Base-by-base conservation (phyloP, 2,797 vertebrate species). In the Hypotaenidia okinawae region DNA sequence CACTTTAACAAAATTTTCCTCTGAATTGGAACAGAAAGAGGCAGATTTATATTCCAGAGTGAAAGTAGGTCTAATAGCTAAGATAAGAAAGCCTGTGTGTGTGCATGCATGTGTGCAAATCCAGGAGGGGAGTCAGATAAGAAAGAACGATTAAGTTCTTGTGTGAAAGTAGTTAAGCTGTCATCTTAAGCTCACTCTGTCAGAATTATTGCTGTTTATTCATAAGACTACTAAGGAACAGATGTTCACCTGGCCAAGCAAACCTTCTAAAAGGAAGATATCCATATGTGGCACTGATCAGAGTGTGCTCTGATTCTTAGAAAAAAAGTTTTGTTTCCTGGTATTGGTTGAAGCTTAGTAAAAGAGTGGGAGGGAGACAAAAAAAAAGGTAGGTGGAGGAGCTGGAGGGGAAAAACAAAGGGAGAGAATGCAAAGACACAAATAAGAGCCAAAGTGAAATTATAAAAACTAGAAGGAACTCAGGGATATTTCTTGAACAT, bases 221-320 rank as follows among this genome's bases (percentile, higher is more conserved):
- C 98, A 97, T 97, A 98, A 98, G 97, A 98, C 97, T 97, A 94
- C 98, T 98, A 98, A 98, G 98, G 98, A 98, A 98, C 99, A 99
- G 98, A 99, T 99, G 99, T 98, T 98, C 98, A 99, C 99, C 99
- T 99, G 99, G 98, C 98, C 97, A 96, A 98, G 90, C 91, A 97
- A 97, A 96, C 96, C 98, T 98, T 98, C 98, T 96, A 97, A 98
- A 98, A 98, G 98, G 96, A 98, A 98, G 93, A 84, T 74, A 97
- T 97, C 98, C 98, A 98, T 99, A 98, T 99, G 98, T 92, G 98
- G 92, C 97, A 95, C 97, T 62, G 96, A 98, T 93, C 96, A 95
- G 97, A 97, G 96, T 69, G 85, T 97, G 98, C 98, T 98, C 98
- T 97, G 97, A 95, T 98, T 98, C 97, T 97, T 95, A 97, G 98